A percentile compares a stretch with the other conserved stretches of the same genome.
Evolutionary conservation across 2,888 invertebrate genomes (phyloP).

Genomic region (Agrochola lota): DNA sequence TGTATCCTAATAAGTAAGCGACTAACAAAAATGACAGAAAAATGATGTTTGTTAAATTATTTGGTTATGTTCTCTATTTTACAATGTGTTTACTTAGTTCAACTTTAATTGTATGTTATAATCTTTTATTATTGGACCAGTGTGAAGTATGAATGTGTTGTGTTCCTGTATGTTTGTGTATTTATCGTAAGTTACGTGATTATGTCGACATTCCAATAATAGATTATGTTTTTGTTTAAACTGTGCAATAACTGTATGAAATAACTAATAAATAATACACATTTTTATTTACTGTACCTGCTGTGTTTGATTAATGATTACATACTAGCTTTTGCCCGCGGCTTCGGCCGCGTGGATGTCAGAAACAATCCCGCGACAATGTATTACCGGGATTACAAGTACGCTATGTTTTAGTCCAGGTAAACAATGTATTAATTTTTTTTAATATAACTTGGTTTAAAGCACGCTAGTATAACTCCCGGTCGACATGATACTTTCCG

Average conservation of each 20-base stretch:
- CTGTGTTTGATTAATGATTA: not conserved
- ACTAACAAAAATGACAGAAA: not conserved
- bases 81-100: not conserved
- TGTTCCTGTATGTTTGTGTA: conserved; percentile 29
- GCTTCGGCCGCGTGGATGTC: too few relatives aligned
- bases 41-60: not conserved
- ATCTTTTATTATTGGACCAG: conserved; percentile 30
- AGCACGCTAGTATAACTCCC: too few relatives aligned
- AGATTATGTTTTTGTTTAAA: conserved; percentile 32
- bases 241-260: conserved; percentile 54
- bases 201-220: conserved; percentile 62
- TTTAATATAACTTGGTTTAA: too few relatives aligned
- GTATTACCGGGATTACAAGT: too few relatives aligned
- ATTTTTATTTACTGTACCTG: conserved; percentile 36
- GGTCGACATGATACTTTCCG: too few relatives aligned
- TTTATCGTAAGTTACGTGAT: conserved; percentile 58
- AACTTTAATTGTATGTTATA: conserved; percentile 6
- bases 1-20: not conserved
- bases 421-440: too few relatives aligned
- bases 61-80: not conserved
- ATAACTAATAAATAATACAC: conserved; percentile 54
- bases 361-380: too few relatives aligned
- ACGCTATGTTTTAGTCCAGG: too few relatives aligned
- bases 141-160: conserved; percentile 21
- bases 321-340: too few relatives aligned